Evolutionary conservation across 92 coral and sea anemone genomes (phyloP), one percentile per base, ranked within the genome.

Genomic region (Zoanthus gigantus): DNA sequence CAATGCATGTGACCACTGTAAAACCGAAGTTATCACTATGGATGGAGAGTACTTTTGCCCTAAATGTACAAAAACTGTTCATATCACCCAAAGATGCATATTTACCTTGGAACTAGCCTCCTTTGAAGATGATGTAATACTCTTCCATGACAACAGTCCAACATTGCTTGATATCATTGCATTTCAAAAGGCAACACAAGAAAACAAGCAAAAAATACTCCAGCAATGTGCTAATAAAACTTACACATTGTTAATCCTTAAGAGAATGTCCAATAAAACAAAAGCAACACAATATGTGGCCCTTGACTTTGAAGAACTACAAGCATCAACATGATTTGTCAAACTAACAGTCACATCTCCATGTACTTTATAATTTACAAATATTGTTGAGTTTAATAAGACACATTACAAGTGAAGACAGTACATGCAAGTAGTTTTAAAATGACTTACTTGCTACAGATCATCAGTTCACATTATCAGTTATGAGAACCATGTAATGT

Each of bases 391-490:
- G 83, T 77, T 77, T 77, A 77, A 77, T 77, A 77, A 77, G 67
- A 77, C 83, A 77, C 68, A 77, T 15, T 77, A 77, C 83, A 77
- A 77, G 31, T 77, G 7, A 77, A 77, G 83, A 77, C 83, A 77
- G 83, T 77, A n/a, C 83, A 77, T 77, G 83, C 29, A 47, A 52
- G 83, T 77, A 77, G 83, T 77, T 77, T 77, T 77, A 77, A 77
- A 77, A 7, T 77, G 83, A 34, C 83, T 77, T 77, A 77, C 83
- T 77, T 77, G 37, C 83, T 77, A 77, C 83, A 77, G 42, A 77
- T n/a, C 44, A 77, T 77, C 83, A 77, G 83, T 77, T 77, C 83
- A 77, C 83, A 77, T 77, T 77, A 42, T 77, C 83, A 77, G 83
- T 77, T 77, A 77, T 77, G 31, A 77, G 57, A 77, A 77, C 68